Percentiles rank a stretch among this genome's conserved stretches.
These are phyloP conservation scores for Axea sp. DNA, from an alignment of 2,888 invertebrate genomes.

Conservation along the genomic window DNA sequence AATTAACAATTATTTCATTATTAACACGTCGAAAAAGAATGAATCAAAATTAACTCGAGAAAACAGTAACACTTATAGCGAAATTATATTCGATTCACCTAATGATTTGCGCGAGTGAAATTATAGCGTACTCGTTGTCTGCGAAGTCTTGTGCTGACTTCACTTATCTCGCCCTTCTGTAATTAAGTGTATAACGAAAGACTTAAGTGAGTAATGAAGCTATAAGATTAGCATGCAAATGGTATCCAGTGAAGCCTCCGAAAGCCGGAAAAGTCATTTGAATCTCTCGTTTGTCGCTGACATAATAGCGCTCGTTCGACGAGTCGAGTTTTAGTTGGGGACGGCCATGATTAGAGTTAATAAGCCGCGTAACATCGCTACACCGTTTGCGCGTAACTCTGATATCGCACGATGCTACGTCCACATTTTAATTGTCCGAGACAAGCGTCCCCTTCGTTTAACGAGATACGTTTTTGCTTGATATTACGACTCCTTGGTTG, in stretches of 20 bases:
- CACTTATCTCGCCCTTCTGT: conserved; percentile 56
- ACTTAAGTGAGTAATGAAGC: conserved; percentile 61
- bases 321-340: conserved; percentile 26
- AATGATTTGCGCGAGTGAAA: conserved; percentile 23
- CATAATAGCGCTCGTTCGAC: conserved; percentile 47
- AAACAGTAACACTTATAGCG: neutral
- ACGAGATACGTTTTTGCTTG: conserved; percentile 31
- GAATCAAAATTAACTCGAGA: too few relatives aligned
- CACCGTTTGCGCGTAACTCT: conserved; percentile 16
- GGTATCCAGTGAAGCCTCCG: conserved; percentile 50
- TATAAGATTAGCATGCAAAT: conserved; percentile 60
- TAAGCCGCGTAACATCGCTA: conserved; percentile 39
- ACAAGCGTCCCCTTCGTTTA: conserved; percentile 11
- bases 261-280: conserved; percentile 59
- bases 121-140: conserved; percentile 29
- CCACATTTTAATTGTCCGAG: conserved; percentile 37
- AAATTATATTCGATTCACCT: conserved; percentile 33
- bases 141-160: conserved; percentile 37
- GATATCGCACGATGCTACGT: conserved; percentile 24
- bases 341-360: conserved; percentile 42
- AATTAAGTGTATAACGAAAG: conserved; percentile 60
- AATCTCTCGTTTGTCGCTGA: conserved; percentile 51
- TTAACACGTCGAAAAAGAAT: too few relatives aligned
- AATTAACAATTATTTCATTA: too few relatives aligned
- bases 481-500: conserved; percentile 17